Conservation (phyloP, 2,113 vertebrate species). For the Felis catus region F.catus_Fca126_mat1.0 CM031411.1:77119001-77119500, state of each 20-base stretch:
- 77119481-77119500: constrained; percentile 85
- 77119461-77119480: constrained; percentile 82
- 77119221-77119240: constrained; percentile 34
- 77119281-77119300: not conserved
- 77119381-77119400: constrained; percentile 47
- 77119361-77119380: constrained; percentile 51
- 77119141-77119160: constrained; percentile 2
- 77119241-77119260: constrained; percentile 27
- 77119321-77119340: not conserved
- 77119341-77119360: constrained; percentile 63
- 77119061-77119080: not conserved
- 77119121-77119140: not conserved
- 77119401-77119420: constrained; percentile 60
- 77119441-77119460: constrained; percentile 81
- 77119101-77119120: not conserved
- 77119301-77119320: not conserved
- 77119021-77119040: not conserved
- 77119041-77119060: not conserved
- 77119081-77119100: not conserved
- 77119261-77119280: constrained; percentile 11
- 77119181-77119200: not conserved
- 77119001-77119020: not conserved
- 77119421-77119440: constrained; percentile 72
- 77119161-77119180: not conserved
- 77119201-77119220: constrained; percentile 4